Evolutionary conservation across 2,888 invertebrate genomes (phyloP), one percentile per base, ranked within the genome.

Genomic region (Choristoneura rosaceana): DNA sequence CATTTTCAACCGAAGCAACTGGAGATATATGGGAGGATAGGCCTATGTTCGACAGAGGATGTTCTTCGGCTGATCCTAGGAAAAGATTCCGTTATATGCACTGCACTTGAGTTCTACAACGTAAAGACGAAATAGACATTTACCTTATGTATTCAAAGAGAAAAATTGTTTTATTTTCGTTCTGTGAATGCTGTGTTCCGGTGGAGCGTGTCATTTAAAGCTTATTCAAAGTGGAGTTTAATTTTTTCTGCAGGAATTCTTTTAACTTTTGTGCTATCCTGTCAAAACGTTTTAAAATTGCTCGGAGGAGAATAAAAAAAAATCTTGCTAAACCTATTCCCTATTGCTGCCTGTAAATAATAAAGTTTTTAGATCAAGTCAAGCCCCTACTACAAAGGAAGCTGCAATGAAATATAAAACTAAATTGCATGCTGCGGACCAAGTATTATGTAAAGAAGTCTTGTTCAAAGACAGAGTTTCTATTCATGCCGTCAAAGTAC

Each of bases 391-490:
- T 63, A 63, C 69, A 70, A 62, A 70, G 69, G 63, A 59, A 41
- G 47, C n/a, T 59, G 65, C 25, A 59, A 58, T 69, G 58, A 70
- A 60, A 70, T 65, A 70, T 70, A 65, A 50, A 64, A 60, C 50
- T 52, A 25, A 59, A 65, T 65, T 65, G 59, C 50, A 70, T 41
- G 38, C 59, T 59, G 70, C 69, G 47, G 58, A 63, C 15, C 69
- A 65, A 68, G 50, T 71, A 62, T 71, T 71, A 71, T 73, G 71
- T 41, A 68, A 60, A 66, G 47, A 63, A 52, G 68, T 59, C 63
- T 55, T 41, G 65, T 73, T 68, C 63, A 59, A 68, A 68, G 71
- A 73, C 38, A 69, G 69, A 62, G 50, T 73, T 60, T 45, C 60
- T 60, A 65, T 73, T 69, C 73, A 73, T 64, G 14, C 33, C 33